A percentile compares a stretch with the other conserved stretches of the same genome.
Conservation (phyloP, 2,797 vertebrate genomes). For the Cossypha caffra region DNA sequence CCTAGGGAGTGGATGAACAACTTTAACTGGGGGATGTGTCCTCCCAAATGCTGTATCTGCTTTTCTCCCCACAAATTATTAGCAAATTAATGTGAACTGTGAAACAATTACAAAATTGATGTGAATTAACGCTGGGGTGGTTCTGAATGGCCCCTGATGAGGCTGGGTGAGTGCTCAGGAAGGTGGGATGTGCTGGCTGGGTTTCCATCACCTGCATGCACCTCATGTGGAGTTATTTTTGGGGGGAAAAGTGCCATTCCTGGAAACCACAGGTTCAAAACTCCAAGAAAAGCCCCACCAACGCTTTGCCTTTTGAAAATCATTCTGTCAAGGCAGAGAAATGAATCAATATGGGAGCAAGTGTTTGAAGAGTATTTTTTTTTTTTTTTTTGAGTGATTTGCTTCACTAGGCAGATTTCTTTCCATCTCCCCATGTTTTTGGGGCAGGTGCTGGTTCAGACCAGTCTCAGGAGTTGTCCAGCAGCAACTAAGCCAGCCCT, state of each 20-base stretch:
- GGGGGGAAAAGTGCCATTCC: not conserved
- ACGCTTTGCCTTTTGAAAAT: not conserved
- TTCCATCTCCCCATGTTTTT: accelerated
- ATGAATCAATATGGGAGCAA: not conserved
- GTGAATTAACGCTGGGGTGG: accelerated
- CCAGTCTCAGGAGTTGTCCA: too few relatives aligned
- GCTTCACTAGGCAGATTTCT: not conserved
- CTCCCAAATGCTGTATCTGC: not conserved
- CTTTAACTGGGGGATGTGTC: not conserved
- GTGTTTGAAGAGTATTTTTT: not conserved
- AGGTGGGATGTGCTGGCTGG: not conserved
- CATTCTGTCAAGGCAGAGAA: not conserved
- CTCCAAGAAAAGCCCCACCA: not conserved
- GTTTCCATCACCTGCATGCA: not conserved
- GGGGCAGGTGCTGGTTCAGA: not conserved
- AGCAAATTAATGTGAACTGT: not conserved
- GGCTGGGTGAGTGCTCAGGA: not conserved
- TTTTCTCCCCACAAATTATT: not conserved
- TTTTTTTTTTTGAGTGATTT: not conserved
- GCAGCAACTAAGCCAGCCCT: not conserved
- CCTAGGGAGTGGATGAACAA: not conserved
- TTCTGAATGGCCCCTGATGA: not conserved
- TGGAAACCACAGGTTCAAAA: not conserved
- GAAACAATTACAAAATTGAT: not conserved
- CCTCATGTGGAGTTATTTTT: accelerated